Base-by-base conservation (phyloP, 2,113 vertebrate genomes). In the Fulmarus glacialis region DNA sequence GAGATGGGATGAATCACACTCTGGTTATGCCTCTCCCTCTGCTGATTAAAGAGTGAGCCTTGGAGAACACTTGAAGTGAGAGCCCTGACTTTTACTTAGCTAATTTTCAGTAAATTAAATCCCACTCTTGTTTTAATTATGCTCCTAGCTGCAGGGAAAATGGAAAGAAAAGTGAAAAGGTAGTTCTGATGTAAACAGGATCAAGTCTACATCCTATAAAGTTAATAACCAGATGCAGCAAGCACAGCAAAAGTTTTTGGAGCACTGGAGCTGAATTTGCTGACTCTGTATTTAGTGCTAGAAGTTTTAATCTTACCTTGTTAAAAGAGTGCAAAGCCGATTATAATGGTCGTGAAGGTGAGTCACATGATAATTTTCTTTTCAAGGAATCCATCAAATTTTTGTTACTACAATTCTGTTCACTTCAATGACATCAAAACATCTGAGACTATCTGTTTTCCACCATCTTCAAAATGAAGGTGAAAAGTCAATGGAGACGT, bases 71-170 rank as follows among this genome's bases (percentile, higher is more conserved):
- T 68, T 93, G 24, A 91, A 92, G 60, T 59, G 40, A 89, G 56
- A 89, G 17, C 4, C 52, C 47, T 82, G 77, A 73, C 75, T 93
- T 90, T 91, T 85, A 87, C 40, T 64, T 84, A 58, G 47, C 14
- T 92, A 90, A 90, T 89, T 96, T 94, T 92, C 60, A 36, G 72
- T 71, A 84, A 94, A 95, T 84, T 95, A 81, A 81, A 78, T 70
- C 47, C 45, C 4, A 22, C 12, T 77, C 45, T 90, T 78, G 32
- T 0, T 6, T 92, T 95, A 90, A 81, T 89, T 94, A 66, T 70
- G 7, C 45, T 89, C 4, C 34, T 93, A 90, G 70, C 64, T 91
- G 32, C 5, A 4, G 42, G 70, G 50, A 15, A 88, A 92, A 71
- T 17, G 18, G 56, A 71, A 91, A 89, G 32, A 71, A 74, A 90